Base-by-base conservation (phyloP, 1,140 invertebrate species). In the Sarcophaga bullata region DNA sequence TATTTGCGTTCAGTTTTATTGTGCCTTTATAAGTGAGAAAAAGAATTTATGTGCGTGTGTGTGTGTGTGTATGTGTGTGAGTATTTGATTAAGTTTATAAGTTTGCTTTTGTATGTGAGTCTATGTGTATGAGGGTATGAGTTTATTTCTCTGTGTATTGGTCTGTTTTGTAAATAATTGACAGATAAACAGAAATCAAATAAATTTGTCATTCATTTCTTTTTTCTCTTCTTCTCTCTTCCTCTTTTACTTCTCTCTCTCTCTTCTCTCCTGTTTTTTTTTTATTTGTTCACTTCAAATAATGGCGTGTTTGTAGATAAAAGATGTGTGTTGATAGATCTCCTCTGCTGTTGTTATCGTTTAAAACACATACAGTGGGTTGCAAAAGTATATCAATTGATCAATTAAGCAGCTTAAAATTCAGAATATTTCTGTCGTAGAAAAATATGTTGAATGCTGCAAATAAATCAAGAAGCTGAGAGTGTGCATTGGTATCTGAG, bases 131-230 rank as follows among this genome's bases (percentile, higher is more conserved):
- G 15, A 72, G 68, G 11, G 17, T 48, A 48, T 52, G 47, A 73
- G 73, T 46, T 48, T 3, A n/a, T 52, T 50, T 9, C 46, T 68
- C 8, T 80, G 47, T 50, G 48, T 15, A 8, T 75, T 17, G 11
- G 68, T 50, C 0, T 73, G 48, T 73, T 9, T 10, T 80, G 37
- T 58, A 47, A 68, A 68, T 68, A 68, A 68, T 68, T 68, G 62
- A 68, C 17, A 68, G 62, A 68, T 68, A 68, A 68, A 68, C 37
- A 78, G 25, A 78, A 78, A 78, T 78, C 75, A 49, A 78, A 78
- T 78, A 78, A 78, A 78, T 52, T 17, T 78, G 75, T 78, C 75
- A 78, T 78, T 78, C 75, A 17, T 19, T 50, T 49, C 19, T 68
- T 19, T 7, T 68, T 37, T 37, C 4, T 37, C 25, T 37, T 2